A percentile compares a stretch with the other conserved stretches of the same genome.
Conservation (phyloP, 2,888 invertebrate species). For the Pachymerium ferrugineum region DNA sequence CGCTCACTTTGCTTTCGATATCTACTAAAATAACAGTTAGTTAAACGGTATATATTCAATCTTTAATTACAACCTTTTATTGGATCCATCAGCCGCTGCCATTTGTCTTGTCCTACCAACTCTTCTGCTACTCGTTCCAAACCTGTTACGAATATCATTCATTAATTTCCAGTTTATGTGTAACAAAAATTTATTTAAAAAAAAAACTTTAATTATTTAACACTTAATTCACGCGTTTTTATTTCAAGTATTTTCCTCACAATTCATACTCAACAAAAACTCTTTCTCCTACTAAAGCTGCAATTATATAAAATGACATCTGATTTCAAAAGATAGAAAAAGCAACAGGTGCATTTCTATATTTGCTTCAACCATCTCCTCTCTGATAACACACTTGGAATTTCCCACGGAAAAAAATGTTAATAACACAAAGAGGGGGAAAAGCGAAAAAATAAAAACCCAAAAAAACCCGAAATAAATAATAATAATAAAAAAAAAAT, state of each 20-base stretch:
- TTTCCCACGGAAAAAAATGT: background rate
- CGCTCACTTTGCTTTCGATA: conserved; percentile 37
- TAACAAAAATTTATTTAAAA: background rate
- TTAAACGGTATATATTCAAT: background rate
- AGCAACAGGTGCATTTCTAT: background rate
- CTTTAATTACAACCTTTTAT: conserved; percentile 33
- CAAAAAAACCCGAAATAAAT: background rate
- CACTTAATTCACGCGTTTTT: background rate
- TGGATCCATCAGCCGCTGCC: conserved; percentile 39
- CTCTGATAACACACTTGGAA: background rate
- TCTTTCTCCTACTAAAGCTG: background rate
- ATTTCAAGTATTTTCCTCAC: background rate
- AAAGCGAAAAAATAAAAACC: background rate
- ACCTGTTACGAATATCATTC: conserved; percentile 36
- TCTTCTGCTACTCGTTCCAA: conserved; percentile 42
- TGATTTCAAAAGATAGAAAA: background rate
- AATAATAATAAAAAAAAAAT: background rate
- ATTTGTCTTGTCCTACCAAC: conserved; percentile 40
- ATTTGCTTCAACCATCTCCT: background rate
- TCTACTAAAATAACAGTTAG: conserved; percentile 33
- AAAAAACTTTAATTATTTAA: background rate
- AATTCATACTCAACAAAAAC: background rate
- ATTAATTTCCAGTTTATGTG: background rate
- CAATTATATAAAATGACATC: background rate
- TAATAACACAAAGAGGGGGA: background rate